Evolutionary conservation across 2,113 vertebrate genomes (phyloP), one percentile per base, ranked within the genome.

Genomic region (Psephotus haematonotus): DNA sequence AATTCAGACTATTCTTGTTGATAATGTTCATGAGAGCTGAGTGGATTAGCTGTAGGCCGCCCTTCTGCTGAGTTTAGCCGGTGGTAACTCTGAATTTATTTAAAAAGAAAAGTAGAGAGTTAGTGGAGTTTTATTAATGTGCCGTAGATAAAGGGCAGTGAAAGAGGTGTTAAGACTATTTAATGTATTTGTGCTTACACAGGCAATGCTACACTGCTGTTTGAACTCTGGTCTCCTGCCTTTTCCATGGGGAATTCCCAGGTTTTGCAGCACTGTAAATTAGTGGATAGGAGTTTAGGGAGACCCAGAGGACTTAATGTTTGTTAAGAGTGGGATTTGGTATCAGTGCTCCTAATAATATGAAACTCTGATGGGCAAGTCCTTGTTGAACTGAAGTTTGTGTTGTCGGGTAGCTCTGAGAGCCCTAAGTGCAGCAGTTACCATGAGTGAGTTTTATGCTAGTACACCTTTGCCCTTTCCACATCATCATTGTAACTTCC

Each of bases 391-490:
- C 13, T 37, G 15, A 72, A 49, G 49, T 16, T 31, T 59, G 50
- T 77, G 12, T 35, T 35, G 25, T 82, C 71, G 72, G 52, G 23
- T 60, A n/a, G 20, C 13, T 88, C 50, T 43, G 43, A 0, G 1
- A 43, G n/a, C 25, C 35, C 19, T 17, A 59, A 60, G 29, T 15
- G 59, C 3, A 3, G 24, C 52, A 20, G 23, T 81, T 89, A 52
- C 35, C 19, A 7, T 25, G 35, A 89, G 27, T 0, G 0, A 60
- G 41, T 41, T 79, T 79, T 18, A 29, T 23, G 18, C 7, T 35
- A 1, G 2, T 63, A 37, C 4, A 13, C 41, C 18, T 88, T 82
- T 63, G 17, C 15, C 17, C 85, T 88, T 92, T 80, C 44, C 35
- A 31, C 39, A 62, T 44, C 35, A 37, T 55, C 35, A 24, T 29